Evolutionary conservation across 1,140 invertebrate species (phyloP).

Genomic region (Macrostomum lignano): DNA sequence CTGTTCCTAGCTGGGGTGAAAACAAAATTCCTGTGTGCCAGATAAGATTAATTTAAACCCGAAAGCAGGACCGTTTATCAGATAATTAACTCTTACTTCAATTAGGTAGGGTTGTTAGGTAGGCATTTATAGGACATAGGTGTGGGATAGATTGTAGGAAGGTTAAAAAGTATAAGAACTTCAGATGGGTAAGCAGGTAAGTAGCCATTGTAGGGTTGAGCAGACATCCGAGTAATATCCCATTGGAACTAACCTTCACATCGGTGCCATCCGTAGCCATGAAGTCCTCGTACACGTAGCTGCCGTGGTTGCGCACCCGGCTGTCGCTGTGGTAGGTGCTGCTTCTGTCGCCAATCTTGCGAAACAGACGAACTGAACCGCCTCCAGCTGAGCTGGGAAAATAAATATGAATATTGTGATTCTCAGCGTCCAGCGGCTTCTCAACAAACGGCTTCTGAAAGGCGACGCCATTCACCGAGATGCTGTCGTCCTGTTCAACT

Average conservation of each 20-base stretch:
- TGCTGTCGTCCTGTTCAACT: slow-evolving; percentile 48
- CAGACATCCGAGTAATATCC: too few relatives aligned
- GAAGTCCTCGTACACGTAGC: slow-evolving; percentile 98
- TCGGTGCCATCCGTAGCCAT: slow-evolving; percentile 98
- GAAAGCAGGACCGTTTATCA: too few relatives aligned
- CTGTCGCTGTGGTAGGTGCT: slow-evolving; percentile 90
- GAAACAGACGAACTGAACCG: slow-evolving; percentile 74
- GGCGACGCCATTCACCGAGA: slow-evolving; percentile 61
- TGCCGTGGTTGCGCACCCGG: slow-evolving; percentile 71
- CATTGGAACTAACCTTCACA: slow-evolving; percentile 42
- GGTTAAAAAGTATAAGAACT: too few relatives aligned
- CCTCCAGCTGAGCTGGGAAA: slow-evolving; percentile 87
- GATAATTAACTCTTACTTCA: too few relatives aligned
- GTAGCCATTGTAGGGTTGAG: too few relatives aligned
- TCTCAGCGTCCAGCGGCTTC: slow-evolving; percentile 85
- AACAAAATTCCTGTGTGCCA: too few relatives aligned
- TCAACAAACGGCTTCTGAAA: slow-evolving; percentile 99
- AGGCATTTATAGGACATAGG: too few relatives aligned
- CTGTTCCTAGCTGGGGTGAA: too few relatives aligned
- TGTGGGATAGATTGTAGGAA: too few relatives aligned
- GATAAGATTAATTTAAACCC: too few relatives aligned
- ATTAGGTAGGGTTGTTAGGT: too few relatives aligned
- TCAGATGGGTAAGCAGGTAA: too few relatives aligned
- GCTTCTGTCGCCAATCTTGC: slow-evolving; percentile 86
- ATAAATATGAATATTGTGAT: slow-evolving; percentile 99